Evolutionary conservation across 2,888 invertebrate genomes (phyloP).

Genomic region (Anagyrus pseudococci): DNA sequence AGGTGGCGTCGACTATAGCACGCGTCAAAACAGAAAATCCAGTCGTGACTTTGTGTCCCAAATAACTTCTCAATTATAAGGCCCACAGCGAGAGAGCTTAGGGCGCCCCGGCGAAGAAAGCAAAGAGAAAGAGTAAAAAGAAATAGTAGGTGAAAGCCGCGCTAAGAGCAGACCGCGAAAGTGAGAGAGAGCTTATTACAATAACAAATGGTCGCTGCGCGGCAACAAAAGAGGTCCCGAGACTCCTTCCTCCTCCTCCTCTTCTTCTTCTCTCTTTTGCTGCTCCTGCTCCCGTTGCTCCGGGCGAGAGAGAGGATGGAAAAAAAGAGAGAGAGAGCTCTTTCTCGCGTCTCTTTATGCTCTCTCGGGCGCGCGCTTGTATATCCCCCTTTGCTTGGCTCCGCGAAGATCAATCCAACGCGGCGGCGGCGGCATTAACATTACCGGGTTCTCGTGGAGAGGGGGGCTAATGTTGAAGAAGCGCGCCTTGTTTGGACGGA

Average conservation of each 20-base stretch:
- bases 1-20: too few relatives aligned
- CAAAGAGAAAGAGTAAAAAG: not conserved
- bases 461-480: not conserved
- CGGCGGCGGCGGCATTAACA: not conserved
- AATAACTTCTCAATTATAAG: too few relatives aligned
- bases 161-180: not conserved
- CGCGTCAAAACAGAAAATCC: too few relatives aligned
- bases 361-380: not conserved
- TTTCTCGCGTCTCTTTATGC: not conserved
- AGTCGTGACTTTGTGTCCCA: too few relatives aligned
- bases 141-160: slow-evolving; percentile 2
- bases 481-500: slow-evolving; percentile 34
- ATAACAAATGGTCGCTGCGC: slow-evolving; percentile 24
- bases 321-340: too few relatives aligned
- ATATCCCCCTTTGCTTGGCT: too few relatives aligned
- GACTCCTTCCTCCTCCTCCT: too few relatives aligned
- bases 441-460: not conserved
- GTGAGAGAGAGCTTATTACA: slow-evolving; percentile 26
- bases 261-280: too few relatives aligned
- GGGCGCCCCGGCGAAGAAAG: too few relatives aligned
- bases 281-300: slow-evolving; percentile 8
- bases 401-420: not conserved
- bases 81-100: too few relatives aligned
- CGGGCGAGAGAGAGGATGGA: too few relatives aligned
- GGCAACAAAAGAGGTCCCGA: slow-evolving; percentile 19